phyloP scores from a whole-genome alignment of 2,888 invertebrate genomes.

The Frankliniella fusca region DNA sequence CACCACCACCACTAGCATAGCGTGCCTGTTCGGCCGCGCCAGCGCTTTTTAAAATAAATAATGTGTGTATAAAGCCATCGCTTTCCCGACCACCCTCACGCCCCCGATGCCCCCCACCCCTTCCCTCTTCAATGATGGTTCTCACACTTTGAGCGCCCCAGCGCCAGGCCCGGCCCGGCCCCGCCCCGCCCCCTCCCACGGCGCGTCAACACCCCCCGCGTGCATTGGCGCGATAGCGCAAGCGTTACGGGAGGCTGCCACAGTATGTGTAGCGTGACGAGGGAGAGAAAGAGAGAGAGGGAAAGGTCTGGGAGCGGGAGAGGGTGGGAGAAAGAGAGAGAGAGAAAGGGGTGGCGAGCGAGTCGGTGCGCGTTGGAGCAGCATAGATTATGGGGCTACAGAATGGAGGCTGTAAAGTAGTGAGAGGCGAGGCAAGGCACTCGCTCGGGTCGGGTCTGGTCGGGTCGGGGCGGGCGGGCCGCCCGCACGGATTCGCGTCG shows the following conservation, averaged over 20 bases:
- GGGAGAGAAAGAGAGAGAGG: not conserved
- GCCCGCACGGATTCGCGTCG: no score
- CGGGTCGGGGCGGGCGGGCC: no score
- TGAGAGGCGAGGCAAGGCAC: no score
- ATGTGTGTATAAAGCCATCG: not conserved
- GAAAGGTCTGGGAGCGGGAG: not conserved
- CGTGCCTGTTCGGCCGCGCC: not conserved
- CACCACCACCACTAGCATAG: not conserved
- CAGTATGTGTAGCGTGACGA: not conserved
- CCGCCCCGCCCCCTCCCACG: not conserved
- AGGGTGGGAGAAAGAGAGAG: not conserved
- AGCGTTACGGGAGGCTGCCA: not conserved
- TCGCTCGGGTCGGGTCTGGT: no score
- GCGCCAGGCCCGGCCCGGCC: no score
- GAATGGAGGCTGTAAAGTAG: no score
- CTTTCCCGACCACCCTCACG: not conserved
- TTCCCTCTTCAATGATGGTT: no score
- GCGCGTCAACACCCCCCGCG: not conserved
- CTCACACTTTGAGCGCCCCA: no score
- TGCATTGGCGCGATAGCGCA: not conserved
- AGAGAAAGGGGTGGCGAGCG: no score
- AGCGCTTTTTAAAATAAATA: not conserved
- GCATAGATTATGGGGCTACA: no score
- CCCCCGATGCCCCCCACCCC: not conserved
- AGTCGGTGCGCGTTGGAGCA: no score